A percentile compares a stretch with the other conserved stretches of the same genome.
Conservation (phyloP, 1,140 invertebrate species). For the Apocrypta bakeri region DNA sequence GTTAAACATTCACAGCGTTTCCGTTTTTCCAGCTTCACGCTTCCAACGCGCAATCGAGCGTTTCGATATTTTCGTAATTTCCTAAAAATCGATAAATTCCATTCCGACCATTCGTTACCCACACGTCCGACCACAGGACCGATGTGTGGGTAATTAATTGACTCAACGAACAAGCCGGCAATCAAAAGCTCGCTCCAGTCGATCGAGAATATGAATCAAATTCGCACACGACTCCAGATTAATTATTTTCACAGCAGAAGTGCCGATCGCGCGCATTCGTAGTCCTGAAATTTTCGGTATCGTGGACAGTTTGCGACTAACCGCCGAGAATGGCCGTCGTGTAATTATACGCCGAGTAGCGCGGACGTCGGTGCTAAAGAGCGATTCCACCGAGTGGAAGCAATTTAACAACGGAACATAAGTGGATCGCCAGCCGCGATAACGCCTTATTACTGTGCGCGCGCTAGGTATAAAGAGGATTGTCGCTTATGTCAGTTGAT, state of each 20-base stretch:
- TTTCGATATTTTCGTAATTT: too few species aligned
- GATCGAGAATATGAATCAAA: not conserved
- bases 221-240: not conserved
- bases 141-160: too few species aligned
- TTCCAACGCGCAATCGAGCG: too few species aligned
- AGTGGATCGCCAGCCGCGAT: slow-evolving; percentile 59
- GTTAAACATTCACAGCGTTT: too few species aligned
- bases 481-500: not conserved
- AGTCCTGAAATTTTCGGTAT: not conserved
- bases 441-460: slow-evolving; percentile 54
- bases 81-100: too few species aligned
- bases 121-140: too few species aligned
- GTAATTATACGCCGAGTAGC: slow-evolving; percentile 6
- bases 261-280: not conserved
- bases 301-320: not conserved
- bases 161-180: not conserved
- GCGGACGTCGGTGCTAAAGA: not conserved
- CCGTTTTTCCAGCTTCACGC: too few species aligned
- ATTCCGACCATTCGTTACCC: too few species aligned
- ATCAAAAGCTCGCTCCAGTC: not conserved
- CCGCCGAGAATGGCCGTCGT: not conserved
- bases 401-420: slow-evolving; percentile 53
- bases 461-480: not conserved
- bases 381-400: slow-evolving; percentile 50
- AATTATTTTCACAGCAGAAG: not conserved